Evolutionary conservation across 35 echinoderm and acorn worm genomes (phyloP).

Genomic region (Eucidaris tribuloides): DNA sequence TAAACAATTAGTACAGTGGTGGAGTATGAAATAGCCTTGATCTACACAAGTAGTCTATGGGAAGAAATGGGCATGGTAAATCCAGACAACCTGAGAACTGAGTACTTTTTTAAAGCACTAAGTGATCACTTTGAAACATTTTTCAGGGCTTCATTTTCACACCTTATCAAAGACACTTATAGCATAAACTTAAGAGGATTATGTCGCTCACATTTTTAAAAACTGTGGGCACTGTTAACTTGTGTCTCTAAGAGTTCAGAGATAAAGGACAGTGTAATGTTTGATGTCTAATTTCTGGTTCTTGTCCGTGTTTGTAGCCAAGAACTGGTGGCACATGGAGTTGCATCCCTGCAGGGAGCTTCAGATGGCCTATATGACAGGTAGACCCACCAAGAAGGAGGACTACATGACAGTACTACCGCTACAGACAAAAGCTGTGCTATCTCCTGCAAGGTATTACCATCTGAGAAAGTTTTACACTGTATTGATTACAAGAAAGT

Average conservation of each 20-base stretch:
- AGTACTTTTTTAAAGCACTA: no score
- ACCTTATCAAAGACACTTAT: no score
- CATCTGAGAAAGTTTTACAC: no score
- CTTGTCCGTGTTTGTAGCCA: conserved; percentile 68
- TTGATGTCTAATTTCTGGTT: not conserved
- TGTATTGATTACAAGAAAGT: no score
- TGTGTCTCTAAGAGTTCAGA: not conserved
- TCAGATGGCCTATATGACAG: conserved; percentile 77
- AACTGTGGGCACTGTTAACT: no score
- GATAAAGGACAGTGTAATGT: not conserved
- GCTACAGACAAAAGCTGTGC: conserved; percentile 22
- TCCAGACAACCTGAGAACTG: not conserved
- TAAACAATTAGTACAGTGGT: no score
- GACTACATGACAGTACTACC: conserved; percentile 46
- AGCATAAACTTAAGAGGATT: no score
- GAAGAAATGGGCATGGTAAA: no score
- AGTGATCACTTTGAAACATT: no score
- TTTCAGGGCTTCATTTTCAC: no score
- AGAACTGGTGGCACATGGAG: conserved; percentile 89
- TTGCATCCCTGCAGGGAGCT: conserved; percentile 66
- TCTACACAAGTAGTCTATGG: not conserved
- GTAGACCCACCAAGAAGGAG: conserved; percentile 75
- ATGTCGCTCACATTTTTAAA: no score
- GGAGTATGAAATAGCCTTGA: no score
- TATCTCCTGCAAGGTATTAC: conserved; percentile 57